Evolutionary conservation across 2,888 invertebrate species (phyloP), one percentile per base, ranked within the genome.

Genomic region (Caenorhabditis sinica): DNA sequence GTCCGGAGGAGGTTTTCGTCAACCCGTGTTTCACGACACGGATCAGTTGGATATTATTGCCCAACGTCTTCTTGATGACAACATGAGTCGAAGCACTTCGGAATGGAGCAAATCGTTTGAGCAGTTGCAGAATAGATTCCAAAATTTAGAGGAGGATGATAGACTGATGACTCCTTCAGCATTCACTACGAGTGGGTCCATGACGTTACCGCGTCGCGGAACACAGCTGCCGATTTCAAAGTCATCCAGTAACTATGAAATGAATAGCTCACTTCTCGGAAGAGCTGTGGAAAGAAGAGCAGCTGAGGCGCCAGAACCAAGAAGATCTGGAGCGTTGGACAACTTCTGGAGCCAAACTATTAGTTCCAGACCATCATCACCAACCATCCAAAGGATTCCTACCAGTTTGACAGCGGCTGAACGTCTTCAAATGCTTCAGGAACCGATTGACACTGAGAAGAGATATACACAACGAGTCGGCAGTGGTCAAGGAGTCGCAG

Each of bases 341-440:
- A 87, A 86, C 40, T 90, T 90, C 65, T 90, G 90, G 90, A 80
- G 86, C 56, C 83, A 89, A 17, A 90, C 90, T 11, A 87, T 90
- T 33, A 86, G 86, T 28, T 85, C 83, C 15, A 79, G 90, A 40
- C 83, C 89, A 4, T 83, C 87, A 23, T 87, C 91, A 1, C 86
- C 88, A 11, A 80, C 89, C 0, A 82, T 89, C 56, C 88, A 87
- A 51, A 80, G 88, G 13, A 85, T 90, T 49, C 83, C 90, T n/a
- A 76, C 88, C 36, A 86, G 87, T 60, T 61, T 92, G 30, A 89
- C 90, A 6, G 91, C 92, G 5, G 91, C 92, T 0, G 92, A 92
- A 82, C 87, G 91, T 17, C 86, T 92, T 17, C 90, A 90, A 74
- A 82, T 91, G 83, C 88, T 92, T 5, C 91, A 92, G 61, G 91